Evolutionary conservation across 2,113 vertebrate genomes (phyloP).

Genomic region (Nanorana parkeri): DNA sequence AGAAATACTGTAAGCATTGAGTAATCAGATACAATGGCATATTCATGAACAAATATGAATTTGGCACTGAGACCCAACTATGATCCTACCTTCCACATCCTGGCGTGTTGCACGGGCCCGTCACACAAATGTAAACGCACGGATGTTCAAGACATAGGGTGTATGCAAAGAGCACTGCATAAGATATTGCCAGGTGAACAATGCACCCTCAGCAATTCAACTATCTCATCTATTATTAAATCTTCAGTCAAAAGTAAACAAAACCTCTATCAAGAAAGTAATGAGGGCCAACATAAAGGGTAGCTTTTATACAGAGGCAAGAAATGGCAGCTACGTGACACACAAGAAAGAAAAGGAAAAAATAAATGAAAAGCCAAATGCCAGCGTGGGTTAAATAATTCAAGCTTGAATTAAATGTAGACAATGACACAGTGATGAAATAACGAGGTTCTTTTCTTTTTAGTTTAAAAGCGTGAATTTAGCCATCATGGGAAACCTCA

Average conservation of each 20-base stretch:
- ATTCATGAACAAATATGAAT: background rate
- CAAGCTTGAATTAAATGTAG: background rate
- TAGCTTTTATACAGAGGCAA: background rate
- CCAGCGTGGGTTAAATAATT: background rate
- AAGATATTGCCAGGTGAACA: background rate
- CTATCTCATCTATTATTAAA: constrained; percentile 36
- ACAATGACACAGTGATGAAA: no score
- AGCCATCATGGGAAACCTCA: no score
- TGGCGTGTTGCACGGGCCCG: background rate
- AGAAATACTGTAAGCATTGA: background rate
- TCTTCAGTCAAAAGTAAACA: constrained; percentile 32
- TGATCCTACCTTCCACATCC: constrained; percentile 7
- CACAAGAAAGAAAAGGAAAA: background rate
- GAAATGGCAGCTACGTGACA: background rate
- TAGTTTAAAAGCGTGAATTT: no score
- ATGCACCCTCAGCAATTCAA: background rate
- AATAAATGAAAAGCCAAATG: constrained; percentile 16
- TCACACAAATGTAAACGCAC: background rate
- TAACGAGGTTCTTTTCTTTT: no score
- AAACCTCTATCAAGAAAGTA: background rate
- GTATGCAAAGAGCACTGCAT: background rate
- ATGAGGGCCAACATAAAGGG: background rate
- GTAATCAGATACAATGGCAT: background rate
- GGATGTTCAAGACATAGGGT: background rate
- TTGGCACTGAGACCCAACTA: background rate